These are phyloP conservation scores for Tachina grossa DNA, from an alignment of 2,888 invertebrate genomes.

Conservation along the genomic window DNA sequence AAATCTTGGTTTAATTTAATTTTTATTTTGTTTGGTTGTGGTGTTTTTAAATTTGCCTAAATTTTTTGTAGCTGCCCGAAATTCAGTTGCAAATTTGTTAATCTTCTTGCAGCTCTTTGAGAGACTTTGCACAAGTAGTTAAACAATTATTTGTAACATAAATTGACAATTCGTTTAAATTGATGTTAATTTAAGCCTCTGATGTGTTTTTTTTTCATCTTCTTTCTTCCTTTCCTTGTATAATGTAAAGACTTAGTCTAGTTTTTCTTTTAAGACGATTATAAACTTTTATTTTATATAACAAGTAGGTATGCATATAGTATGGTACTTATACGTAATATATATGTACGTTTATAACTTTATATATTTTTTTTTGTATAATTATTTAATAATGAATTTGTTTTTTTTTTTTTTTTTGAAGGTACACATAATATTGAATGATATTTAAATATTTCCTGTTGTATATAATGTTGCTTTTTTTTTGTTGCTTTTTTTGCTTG, in stretches of 20 bases:
- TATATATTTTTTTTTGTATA: conserved; percentile 33
- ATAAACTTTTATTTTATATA: conserved; percentile 10
- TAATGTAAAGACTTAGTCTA: conserved; percentile 27
- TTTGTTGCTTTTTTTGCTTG: conserved; percentile 2
- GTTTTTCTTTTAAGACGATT: conserved; percentile 5
- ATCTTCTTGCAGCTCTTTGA: neutral
- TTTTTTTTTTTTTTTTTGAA: conserved; percentile 61
- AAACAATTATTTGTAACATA: conserved; percentile 16
- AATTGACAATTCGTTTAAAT: conserved; percentile 47
- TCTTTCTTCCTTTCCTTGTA: conserved; percentile 2
- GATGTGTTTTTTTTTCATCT: neutral
- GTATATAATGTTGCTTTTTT: conserved; percentile 13
- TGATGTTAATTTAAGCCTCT: neutral
- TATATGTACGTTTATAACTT: conserved; percentile 45
- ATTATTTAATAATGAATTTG: conserved; percentile 45
- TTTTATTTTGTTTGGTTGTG: conserved; percentile 12
- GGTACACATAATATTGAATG: conserved; percentile 72
- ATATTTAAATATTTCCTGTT: conserved; percentile 60
- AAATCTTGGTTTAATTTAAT: neutral
- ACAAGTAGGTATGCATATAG: conserved; percentile 68
- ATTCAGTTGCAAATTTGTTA: conserved; percentile 45
- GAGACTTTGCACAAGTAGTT: neutral
- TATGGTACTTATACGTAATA: conserved; percentile 70
- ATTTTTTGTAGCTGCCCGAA: conserved; percentile 60
- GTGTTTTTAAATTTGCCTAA: too few relatives aligned